Evolutionary conservation across 2,888 invertebrate species (phyloP), one percentile per base, ranked within the genome.

Genomic region (Panopea generosa): DNA sequence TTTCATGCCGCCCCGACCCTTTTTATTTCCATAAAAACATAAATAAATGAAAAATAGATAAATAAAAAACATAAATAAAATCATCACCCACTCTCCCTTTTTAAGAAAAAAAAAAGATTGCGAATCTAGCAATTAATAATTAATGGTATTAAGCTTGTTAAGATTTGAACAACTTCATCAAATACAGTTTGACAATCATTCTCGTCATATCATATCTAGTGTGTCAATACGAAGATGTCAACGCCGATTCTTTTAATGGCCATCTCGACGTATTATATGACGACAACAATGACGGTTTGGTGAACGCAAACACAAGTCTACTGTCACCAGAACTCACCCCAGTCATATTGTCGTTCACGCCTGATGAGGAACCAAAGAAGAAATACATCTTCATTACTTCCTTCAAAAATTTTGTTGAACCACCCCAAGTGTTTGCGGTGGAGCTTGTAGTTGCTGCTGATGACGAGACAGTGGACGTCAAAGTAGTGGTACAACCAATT

Each of bases 221-320:
- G 20, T 65, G 65, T 47, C 55, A 65, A 16, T 22, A 67, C 49
- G 57, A 26, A 18, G 11, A 38, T 22, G 40, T 67, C 7, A 67
- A 47, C 16, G 22, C 45, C 24, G 67, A 67, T 22, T 38, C 47
- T 26, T 57, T 22, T 26, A 57, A 24, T 16, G 16, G 22, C 16
- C 11, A 59, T 27, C 33, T 57, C 14, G 50, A 38, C 1, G 67
- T 49, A 6, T n/a, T 26, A 3, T 67, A 50, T 49, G 57, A 50
- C 9, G 57, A 57, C 26, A 49, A 49, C 24, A 57, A 57, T 22
- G 67, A 49, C 18, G 67, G 57, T 2, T 16, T 57, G n/a, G 57
- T 67, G 7, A 29, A 57, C 14, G 45, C 67, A 2, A 38, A 29
- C 7, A 38, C 49, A 9, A 38, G 38, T 33, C 59, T 67, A 1